phyloP scores from a whole-genome alignment of 2,113 vertebrate genomes.

The Tetrax tetrax region DNA sequence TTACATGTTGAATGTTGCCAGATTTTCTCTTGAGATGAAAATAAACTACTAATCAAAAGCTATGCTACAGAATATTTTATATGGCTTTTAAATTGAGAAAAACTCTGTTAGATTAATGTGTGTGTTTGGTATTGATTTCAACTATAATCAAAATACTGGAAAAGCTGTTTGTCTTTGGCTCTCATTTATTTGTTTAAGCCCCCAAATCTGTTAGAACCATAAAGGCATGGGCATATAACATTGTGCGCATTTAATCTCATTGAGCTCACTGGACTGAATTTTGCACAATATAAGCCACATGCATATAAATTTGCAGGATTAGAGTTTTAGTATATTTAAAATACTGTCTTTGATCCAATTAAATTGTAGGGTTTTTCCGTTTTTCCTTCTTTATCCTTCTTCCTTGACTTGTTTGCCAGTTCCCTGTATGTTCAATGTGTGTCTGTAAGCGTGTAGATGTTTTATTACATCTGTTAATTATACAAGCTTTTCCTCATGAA shows the following conservation, averaged over 20 bases:
- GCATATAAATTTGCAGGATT: neutral
- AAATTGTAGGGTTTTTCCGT: neutral
- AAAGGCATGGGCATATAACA: neutral
- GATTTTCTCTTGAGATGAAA: neutral
- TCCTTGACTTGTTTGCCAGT: constrained; percentile 3
- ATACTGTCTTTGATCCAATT: neutral
- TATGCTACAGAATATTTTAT: neutral
- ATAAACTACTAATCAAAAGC: neutral
- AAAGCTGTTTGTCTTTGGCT: neutral
- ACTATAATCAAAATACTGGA: neutral
- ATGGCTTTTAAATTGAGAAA: neutral
- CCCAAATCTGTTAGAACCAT: neutral
- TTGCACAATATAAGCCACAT: neutral
- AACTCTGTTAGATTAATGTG: neutral
- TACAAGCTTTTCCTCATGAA: constrained; percentile 41
- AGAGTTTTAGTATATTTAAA: neutral
- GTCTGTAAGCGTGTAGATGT: constrained; percentile 50
- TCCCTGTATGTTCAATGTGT: neutral
- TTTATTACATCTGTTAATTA: constrained; percentile 49
- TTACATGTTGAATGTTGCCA: neutral
- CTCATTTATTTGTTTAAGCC: neutral
- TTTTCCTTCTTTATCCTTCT: neutral
- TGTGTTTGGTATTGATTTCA: neutral
- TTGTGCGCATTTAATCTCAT: neutral
- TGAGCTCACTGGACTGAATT: neutral